A percentile compares a stretch with the other conserved stretches of the same genome.
Conservation (phyloP, 2,888 invertebrate species). For the Macaria notata region DNA sequence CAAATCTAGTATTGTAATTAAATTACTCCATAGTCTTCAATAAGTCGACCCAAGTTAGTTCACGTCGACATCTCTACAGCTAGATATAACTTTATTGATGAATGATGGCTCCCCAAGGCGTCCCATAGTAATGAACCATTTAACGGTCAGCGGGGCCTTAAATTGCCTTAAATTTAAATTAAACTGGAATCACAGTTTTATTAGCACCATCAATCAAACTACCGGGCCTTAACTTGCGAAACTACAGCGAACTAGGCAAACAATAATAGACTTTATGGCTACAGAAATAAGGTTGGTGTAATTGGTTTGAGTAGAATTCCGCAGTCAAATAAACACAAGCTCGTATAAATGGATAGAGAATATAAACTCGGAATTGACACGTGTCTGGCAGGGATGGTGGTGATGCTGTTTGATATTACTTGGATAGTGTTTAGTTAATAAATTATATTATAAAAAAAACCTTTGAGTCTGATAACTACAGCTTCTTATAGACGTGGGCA, state of each 20-base stretch:
- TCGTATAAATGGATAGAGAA: conserved; percentile 74
- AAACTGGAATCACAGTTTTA: conserved; percentile 81
- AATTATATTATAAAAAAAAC: too few relatives aligned
- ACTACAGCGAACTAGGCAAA: conserved; percentile 10
- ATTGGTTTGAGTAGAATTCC: conserved; percentile 52
- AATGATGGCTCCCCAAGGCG: conserved; percentile 55
- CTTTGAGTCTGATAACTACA: too few relatives aligned
- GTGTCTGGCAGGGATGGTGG: conserved; percentile 56
- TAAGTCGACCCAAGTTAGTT: too few relatives aligned
- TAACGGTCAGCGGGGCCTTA: conserved; percentile 73
- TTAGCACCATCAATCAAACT: conserved; percentile 81
- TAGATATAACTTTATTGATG: conserved; percentile 52
- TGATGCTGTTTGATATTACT: not conserved
- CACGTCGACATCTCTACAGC: conserved; percentile 2
- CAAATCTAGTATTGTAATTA: too few relatives aligned
- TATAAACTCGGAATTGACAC: conserved; percentile 74
- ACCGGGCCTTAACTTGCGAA: conserved; percentile 36
- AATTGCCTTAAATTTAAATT: conserved; percentile 82
- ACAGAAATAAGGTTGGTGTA: conserved; percentile 39
- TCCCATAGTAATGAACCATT: conserved; percentile 64
- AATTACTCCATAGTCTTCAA: too few relatives aligned
- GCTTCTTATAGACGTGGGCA: too few relatives aligned
- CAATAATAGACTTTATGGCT: conserved; percentile 57
- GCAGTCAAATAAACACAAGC: conserved; percentile 77
- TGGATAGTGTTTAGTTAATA: too few relatives aligned